Percentiles rank a stretch among this genome's conserved stretches.
phyloP scores from a whole-genome alignment of 2,113 vertebrate species.

The Halichoerus grypus region DNA sequence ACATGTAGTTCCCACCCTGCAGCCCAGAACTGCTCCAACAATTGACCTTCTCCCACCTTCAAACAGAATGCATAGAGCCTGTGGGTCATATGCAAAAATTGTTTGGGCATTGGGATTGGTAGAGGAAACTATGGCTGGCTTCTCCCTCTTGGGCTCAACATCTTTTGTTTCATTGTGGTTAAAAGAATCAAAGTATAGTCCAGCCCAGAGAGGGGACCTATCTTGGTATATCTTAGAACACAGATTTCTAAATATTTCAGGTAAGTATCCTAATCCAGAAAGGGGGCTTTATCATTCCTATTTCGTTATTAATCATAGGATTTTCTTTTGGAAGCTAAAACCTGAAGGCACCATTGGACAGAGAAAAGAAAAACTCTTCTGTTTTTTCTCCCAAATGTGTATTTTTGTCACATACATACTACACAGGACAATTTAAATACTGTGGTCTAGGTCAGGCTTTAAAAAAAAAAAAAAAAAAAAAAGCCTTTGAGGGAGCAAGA shows the following conservation, averaged over 20 bases:
- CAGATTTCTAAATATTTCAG: background rate
- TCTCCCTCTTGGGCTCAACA: background rate
- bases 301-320: background rate
- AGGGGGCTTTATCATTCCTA: background rate
- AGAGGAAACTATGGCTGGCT: background rate
- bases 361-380: background rate
- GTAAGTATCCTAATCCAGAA: background rate
- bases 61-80: background rate
- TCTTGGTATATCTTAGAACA: background rate
- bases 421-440: background rate
- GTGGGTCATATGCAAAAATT: background rate
- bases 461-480: background rate
- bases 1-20: background rate
- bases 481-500: background rate
- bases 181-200: background rate
- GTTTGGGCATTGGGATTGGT: background rate
- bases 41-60: background rate
- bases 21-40: background rate
- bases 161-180: background rate
- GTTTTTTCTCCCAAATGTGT: constrained; percentile 6
- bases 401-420: background rate
- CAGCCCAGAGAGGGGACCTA: background rate
- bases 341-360: background rate
- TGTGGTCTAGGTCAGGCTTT: background rate
- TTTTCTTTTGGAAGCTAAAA: constrained; percentile 41